Evolutionary conservation across 2,888 invertebrate species (phyloP), one percentile per base, ranked within the genome.

Genomic region (Lasioglossum figueresi): DNA sequence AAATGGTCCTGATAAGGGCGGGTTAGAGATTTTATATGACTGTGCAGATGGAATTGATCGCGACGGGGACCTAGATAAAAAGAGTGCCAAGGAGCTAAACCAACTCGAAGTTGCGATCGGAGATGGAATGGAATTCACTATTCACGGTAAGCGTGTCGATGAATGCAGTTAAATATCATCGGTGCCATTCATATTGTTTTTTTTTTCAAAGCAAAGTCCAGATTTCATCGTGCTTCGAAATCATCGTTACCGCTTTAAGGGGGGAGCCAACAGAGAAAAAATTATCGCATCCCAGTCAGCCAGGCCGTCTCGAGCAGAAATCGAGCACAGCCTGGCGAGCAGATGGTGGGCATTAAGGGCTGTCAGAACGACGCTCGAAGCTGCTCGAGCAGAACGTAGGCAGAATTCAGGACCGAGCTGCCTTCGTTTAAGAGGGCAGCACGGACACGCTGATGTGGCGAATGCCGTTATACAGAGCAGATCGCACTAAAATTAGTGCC

Each of bases 41-140:
- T 95, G 96, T 96, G 94, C 95, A 96, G 96, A 96, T 95, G 95
- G 96, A 87, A 95, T 96, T 92, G 96, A 96, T 93, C 96, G 96
- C 86, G 95, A 95, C 88, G 94, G 95, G 86, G 96, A 96, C 94
- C 97, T 97, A 95, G 97, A 98, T 93, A 98, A 98, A 95, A 98
- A 98, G 95, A 97, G 97, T 93, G 97, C 96, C 34, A 96, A 98
- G 96, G 98, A 98, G 94, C 91, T 95, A 14, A 95, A 95, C 83
- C 97, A 98, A 95, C 96, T 98, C 90, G 98, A 98, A 96, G 98
- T 98, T 89, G 98, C 98, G 87, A 98, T 98, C 93, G 98, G 98
- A 74, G 98, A 98, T 95, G 98, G 98, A 90, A 98, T 98, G 98
- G 98, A 98, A 95, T 98, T 98, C 94, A 98, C 98, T 77, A 98